phyloP scores from a whole-genome alignment of 2,113 vertebrate species.

The Mixornis gularis region DNA sequence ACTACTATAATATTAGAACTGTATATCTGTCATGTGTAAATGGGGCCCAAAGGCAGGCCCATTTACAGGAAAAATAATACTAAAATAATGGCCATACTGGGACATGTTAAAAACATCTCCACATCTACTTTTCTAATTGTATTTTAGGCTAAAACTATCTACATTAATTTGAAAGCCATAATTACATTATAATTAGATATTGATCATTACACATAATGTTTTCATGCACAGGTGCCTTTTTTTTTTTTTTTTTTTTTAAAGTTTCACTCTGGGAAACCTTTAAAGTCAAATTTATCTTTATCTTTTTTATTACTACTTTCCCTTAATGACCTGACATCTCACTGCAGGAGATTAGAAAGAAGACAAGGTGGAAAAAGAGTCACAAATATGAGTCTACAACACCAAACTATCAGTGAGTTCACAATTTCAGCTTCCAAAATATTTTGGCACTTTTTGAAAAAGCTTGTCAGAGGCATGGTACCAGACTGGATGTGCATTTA shows the following conservation, averaged over 20 bases:
- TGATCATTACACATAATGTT: background rate
- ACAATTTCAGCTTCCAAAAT: background rate
- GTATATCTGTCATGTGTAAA: background rate
- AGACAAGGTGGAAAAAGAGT: background rate
- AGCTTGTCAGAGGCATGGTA: background rate
- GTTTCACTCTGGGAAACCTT: background rate
- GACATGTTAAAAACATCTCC: background rate
- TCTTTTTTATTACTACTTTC: background rate
- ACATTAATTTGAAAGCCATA: background rate
- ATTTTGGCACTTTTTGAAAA: background rate
- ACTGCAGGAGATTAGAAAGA: background rate
- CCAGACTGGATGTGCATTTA: background rate
- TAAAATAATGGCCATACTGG: background rate
- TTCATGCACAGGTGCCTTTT: background rate
- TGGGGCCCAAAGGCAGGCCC: background rate
- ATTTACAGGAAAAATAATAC: background rate
- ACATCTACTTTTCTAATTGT: background rate
- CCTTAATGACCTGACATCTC: background rate
- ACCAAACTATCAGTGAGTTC: background rate
- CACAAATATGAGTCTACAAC: background rate
- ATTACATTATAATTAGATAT: constrained; percentile 13
- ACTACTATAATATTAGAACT: background rate
- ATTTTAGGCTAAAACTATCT: background rate
- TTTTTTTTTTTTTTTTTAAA: background rate
- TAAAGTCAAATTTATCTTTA: background rate